Evolutionary conservation across 1,140 invertebrate species (phyloP).

Genomic region (Oryzaephilus surinamensis): DNA sequence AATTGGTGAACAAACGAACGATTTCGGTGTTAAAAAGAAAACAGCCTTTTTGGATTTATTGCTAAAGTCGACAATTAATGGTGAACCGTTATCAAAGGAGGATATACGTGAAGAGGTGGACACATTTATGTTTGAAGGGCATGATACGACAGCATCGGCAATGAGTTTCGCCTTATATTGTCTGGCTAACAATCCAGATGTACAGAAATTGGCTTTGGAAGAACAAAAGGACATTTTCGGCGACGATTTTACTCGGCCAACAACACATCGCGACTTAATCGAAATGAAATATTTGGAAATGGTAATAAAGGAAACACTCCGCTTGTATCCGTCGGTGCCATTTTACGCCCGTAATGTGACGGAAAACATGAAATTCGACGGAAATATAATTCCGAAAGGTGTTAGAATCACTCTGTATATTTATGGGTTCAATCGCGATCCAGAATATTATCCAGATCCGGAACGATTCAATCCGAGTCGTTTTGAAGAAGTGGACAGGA

Average conservation of each 20-base stretch:
- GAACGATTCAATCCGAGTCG: slow-evolving; percentile 66
- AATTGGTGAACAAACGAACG: too few relatives aligned
- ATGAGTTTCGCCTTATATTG: slow-evolving; percentile 22
- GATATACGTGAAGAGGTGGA: too few relatives aligned
- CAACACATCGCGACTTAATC: slow-evolving; percentile 44
- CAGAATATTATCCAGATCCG: slow-evolving; percentile 56
- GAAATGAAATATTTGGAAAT: slow-evolving; percentile 36
- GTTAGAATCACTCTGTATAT: slow-evolving; percentile 42
- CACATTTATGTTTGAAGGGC: slow-evolving; percentile 18
- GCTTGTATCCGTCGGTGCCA: slow-evolving; percentile 21
- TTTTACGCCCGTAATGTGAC: slow-evolving; percentile 46
- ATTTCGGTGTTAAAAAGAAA: slow-evolving; percentile 40
- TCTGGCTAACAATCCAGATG: slow-evolving; percentile 20
- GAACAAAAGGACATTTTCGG: slow-evolving; percentile 49
- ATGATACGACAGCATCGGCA: slow-evolving; percentile 27
- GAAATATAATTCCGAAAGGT: slow-evolving; percentile 41
- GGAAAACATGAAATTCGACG: slow-evolving; percentile 39
- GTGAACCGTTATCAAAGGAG: slow-evolving; percentile 52
- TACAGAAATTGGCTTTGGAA: slow-evolving; percentile 31
- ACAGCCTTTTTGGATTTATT: slow-evolving; percentile 66
- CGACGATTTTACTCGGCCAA: slow-evolving; percentile 35
- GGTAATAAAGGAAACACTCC: slow-evolving; percentile 19
- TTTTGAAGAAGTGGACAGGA: slow-evolving; percentile 51
- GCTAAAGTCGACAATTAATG: slow-evolving; percentile 37
- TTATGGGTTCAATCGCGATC: slow-evolving; percentile 55